Evolutionary conservation across 2,113 vertebrate genomes (phyloP).

Genomic region (Pteronura brasiliensis): DNA sequence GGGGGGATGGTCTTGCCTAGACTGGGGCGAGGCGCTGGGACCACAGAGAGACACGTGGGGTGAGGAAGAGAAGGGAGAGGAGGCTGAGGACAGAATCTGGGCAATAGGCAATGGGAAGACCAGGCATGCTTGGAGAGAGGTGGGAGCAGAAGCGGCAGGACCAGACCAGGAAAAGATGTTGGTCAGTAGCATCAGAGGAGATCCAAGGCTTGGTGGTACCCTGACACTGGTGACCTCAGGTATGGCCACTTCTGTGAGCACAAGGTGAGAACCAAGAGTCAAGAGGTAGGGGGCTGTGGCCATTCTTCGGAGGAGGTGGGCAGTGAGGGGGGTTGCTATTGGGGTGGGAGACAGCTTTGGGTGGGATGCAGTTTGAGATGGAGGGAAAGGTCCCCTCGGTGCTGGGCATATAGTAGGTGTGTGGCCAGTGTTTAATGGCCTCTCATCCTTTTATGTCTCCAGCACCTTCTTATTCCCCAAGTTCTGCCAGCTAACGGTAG

Average conservation of each 20-base stretch:
- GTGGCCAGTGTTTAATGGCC: too few relatives aligned
- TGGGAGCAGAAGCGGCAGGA: not conserved
- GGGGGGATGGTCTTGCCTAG: not conserved
- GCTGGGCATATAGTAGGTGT: not conserved
- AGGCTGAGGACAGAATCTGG: not conserved
- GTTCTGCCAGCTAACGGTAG: not conserved
- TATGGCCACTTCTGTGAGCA: not conserved
- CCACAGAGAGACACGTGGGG: too few relatives aligned
- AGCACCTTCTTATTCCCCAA: not conserved
- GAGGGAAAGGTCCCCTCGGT: not conserved
- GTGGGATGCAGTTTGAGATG: not conserved
- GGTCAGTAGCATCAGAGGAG: not conserved
- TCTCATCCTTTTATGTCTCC: not conserved
- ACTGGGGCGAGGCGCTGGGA: not conserved
- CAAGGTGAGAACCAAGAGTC: not conserved
- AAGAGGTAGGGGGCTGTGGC: not conserved
- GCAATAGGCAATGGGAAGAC: not conserved
- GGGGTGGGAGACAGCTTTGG: not conserved
- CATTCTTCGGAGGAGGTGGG: not conserved
- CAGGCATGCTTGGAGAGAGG: not conserved
- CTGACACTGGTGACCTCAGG: not conserved
- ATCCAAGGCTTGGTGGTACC: not conserved
- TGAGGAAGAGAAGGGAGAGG: not conserved
- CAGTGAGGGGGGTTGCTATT: not conserved
- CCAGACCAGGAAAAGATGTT: not conserved